Base-by-base conservation (phyloP, 2,888 invertebrate species). In the Pyrocoelia pectoralis region DNA sequence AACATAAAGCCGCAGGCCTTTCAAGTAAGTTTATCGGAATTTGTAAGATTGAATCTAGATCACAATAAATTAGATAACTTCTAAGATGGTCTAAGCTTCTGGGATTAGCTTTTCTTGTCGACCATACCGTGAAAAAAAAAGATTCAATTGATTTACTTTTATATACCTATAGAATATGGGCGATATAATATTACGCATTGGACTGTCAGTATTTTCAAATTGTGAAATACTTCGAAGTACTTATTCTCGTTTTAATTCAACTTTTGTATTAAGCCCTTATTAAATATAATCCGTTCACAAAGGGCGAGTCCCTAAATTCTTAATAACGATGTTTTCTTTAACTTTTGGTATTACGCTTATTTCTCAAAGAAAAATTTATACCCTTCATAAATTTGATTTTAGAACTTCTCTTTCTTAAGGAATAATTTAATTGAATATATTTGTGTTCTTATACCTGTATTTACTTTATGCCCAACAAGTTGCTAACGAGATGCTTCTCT, bases 11-110 rank as follows among this genome's bases (percentile, higher is more conserved):
- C 65, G 53, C 57, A 50, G 65, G 65, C 65, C 61, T 57, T 65
- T 33, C 59, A 43, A 60, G 56, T 63, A 66, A 66, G 62, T 66
- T 66, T 62, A 66, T 66, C 57, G 67, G 68, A 70, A 71, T 70
- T 70, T 66, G 66, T 68, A 68, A 66, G 71, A 70, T 71, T 71
- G 67, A 66, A 71, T 71, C 71, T 71, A 66, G 68, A 71, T 70
- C 66, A 66, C 68, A 71, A 71, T 71, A 71, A 71, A 71, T 71
- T 69, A 67, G 62, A 63, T 68, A 68, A 68, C 60, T 65, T 65
- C 53, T 58, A 65, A 61, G 63, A 64, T 54, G 59, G 33, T 64
- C 43, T 59, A 54, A 59, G 62, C 66, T 55, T 59, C 29, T 13
- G 62, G 62, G 62, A 59, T 62, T 66, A 59, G 56, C 59, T 48